These are phyloP conservation scores for Malacosoma neustria DNA, from an alignment of 2,888 invertebrate species.

Conservation along the genomic window DNA sequence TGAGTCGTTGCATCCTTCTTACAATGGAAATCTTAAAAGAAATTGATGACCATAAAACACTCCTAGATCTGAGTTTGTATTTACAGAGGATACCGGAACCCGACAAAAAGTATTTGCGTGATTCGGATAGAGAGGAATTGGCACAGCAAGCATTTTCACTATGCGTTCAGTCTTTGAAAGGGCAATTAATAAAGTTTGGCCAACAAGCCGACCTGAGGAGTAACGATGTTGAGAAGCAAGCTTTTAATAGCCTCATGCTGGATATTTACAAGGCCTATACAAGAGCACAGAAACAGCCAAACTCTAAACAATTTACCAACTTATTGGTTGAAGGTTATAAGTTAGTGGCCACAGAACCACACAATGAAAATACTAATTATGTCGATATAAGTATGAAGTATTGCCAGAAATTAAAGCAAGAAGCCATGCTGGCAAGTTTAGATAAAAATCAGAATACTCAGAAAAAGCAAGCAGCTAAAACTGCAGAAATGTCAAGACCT, in stretches of 20 bases:
- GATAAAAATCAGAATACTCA: conserved; percentile 51
- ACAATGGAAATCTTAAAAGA: conserved; percentile 87
- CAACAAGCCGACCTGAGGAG: conserved; percentile 61
- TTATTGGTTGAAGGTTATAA: conserved; percentile 83
- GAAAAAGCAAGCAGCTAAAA: conserved; percentile 46
- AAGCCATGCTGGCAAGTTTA: conserved; percentile 50
- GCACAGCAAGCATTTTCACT: conserved; percentile 86
- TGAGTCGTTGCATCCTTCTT: conserved; percentile 88
- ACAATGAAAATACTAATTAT: conserved; percentile 76
- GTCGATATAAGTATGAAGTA: conserved; percentile 82
- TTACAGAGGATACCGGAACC: conserved; percentile 87
- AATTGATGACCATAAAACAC: conserved; percentile 84
- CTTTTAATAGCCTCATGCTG: conserved; percentile 64
- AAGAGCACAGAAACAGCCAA: conserved; percentile 77
- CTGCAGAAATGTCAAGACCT: conserved; percentile 27
- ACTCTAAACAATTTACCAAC: conserved; percentile 75
- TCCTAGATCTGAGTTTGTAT: conserved; percentile 86
- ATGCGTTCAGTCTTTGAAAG: conserved; percentile 80
- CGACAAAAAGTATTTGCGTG: conserved; percentile 91
- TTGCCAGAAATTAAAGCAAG: conserved; percentile 77
- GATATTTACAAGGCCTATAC: conserved; percentile 81
- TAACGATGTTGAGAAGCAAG: conserved; percentile 61
- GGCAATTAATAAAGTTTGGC: conserved; percentile 72
- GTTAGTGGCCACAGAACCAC: conserved; percentile 75
- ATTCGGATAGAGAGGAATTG: conserved; percentile 87